Base-by-base conservation (phyloP, 2,113 vertebrate species). In the Ia io region DNA sequence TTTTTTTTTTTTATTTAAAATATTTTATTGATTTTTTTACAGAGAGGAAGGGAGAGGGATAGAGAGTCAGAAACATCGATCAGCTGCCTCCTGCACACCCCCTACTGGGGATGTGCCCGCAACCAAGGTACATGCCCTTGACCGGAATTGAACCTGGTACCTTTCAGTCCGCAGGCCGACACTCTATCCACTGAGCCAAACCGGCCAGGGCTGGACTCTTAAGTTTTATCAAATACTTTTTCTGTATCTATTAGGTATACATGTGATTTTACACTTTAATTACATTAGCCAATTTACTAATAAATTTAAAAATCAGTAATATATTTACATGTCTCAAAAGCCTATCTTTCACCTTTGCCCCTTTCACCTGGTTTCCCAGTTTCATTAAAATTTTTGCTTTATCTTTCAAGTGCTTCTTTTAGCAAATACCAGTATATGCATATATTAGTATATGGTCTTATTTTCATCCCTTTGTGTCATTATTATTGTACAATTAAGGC, bases 401-500 rank as follows among this genome's bases (percentile, higher is more conserved):
- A 74, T 61, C 14, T 5, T 71, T 93, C 35, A 79, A 35, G 79
- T 89, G 56, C 78, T 78, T 70, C 22, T 73, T 95, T 76, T 76
- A 37, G 18, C 35, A 88, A 44, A 84, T 32, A 88, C 3, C 25
- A 4, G 17, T 10, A 1, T 77, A 12, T 37, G 18, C 22, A 30
- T 30, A 35, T 53, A 56, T 56, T 56, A 56, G 53, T 56, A 30
- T 74, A 4, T 74, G 47, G 32, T 56, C 47, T 96, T 88, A 67
- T 78, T 96, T 84, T 3, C 9, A 35, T 84, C 14, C 37, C 4
- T 93, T 84, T 9, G 1, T 88, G 23, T 71, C 9, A 13, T 51
- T n/a, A n/a, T 51, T 84, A 9, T 90, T 96, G 93, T 88, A 69
- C 61, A 91, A 13, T 88, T 84, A 84, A 84, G 56, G 47, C 51